Percentiles rank a stretch among this genome's conserved stretches.
Evolutionary conservation across 2,113 vertebrate genomes (phyloP).

Genomic region (Pterocles orientalis): DNA sequence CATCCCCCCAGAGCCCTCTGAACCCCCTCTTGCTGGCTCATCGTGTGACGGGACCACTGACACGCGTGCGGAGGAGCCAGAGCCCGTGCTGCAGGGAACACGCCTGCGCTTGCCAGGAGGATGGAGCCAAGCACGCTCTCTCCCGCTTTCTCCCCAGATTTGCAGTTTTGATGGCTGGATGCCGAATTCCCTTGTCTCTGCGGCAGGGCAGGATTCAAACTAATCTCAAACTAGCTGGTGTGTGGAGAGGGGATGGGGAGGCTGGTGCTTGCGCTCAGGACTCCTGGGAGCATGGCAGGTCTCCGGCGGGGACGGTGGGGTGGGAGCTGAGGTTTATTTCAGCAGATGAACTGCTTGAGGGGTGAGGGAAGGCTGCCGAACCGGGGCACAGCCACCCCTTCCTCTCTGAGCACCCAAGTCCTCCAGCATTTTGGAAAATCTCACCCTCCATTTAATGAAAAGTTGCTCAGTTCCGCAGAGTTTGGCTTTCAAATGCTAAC

Average conservation of each 20-base stretch:
- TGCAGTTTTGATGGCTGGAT: not conserved
- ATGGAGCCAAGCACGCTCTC: slow-evolving; percentile 44
- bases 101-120: not conserved
- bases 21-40: not conserved
- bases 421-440: not conserved
- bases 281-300: not conserved
- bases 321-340: not conserved
- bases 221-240: not conserved
- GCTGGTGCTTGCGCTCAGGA: not conserved
- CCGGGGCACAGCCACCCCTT: rapidly evolving
- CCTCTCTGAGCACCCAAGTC: not conserved
- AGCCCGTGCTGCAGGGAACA: slow-evolving; percentile 5
- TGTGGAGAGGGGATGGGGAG: not conserved
- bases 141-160: not conserved
- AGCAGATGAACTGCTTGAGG: not conserved
- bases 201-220: not conserved
- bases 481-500: not conserved
- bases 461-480: not conserved
- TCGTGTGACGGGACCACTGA: not conserved
- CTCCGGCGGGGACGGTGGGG: not conserved
- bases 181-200: not conserved
- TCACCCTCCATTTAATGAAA: not conserved
- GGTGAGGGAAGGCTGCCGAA: not conserved
- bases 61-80: not conserved
- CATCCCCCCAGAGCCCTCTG: rapidly evolving